Evolutionary conservation across 2,113 vertebrate genomes (phyloP).

Genomic region (Macroglossus sobrinus): DNA sequence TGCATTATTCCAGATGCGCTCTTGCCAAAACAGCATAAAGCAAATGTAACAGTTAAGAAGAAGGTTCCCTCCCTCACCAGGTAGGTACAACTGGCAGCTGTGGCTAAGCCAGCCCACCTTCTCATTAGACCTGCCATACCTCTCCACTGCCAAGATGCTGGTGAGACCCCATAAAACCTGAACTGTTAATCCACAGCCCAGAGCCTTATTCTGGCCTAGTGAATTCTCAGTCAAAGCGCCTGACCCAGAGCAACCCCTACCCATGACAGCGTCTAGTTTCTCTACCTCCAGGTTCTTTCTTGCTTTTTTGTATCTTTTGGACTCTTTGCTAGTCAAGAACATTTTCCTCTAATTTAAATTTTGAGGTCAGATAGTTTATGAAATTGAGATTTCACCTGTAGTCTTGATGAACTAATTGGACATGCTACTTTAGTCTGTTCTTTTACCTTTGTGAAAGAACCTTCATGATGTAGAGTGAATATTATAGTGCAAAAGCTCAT

Average conservation of each 20-base stretch:
- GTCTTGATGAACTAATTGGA: neutral
- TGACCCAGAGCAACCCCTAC: neutral
- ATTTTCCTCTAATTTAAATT: neutral
- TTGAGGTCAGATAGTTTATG: neutral
- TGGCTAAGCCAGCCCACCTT: neutral
- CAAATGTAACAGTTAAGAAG: slow-evolving; percentile 57
- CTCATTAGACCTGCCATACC: neutral
- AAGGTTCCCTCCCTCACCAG: neutral
- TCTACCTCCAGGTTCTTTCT: neutral
- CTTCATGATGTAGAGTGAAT: neutral
- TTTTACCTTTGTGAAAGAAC: neutral
- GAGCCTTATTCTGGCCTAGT: too few species aligned
- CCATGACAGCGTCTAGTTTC: neutral
- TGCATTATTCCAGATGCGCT: slow-evolving; percentile 73
- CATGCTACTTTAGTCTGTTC: neutral
- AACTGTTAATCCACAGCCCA: neutral
- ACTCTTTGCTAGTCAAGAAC: neutral
- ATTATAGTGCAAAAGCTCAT: neutral
- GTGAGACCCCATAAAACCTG: neutral
- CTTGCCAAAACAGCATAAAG: slow-evolving; percentile 74
- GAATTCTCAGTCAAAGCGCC: neutral
- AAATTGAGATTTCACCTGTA: neutral
- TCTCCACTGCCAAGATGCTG: neutral
- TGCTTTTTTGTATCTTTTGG: neutral
- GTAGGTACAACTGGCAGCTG: slow-evolving; percentile 12